A percentile compares a stretch with the other conserved stretches of the same genome.
phyloP scores from a whole-genome alignment of 1,140 invertebrate species.

The Sminthurides bifidus region DNA sequence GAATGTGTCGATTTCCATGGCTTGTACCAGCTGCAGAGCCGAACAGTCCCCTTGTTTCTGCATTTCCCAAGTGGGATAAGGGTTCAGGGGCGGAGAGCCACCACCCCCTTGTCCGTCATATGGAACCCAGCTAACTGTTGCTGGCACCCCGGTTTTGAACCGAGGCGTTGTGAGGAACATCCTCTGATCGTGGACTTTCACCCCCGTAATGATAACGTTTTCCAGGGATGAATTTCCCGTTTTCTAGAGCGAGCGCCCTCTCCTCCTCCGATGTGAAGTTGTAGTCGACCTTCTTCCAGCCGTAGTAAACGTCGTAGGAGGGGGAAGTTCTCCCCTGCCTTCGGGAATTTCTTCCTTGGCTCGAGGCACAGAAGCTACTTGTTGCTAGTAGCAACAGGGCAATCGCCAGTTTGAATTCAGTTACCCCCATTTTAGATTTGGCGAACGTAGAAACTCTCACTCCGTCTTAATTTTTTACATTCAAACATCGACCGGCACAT shows the following conservation, averaged over 20 bases:
- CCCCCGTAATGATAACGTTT: neutral
- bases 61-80: slow-evolving; percentile 68
- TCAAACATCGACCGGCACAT: no score
- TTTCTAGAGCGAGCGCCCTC: neutral
- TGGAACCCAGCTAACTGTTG: neutral
- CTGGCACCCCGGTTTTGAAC: neutral
- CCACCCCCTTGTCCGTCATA: neutral
- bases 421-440: no score
- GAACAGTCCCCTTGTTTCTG: slow-evolving; percentile 53
- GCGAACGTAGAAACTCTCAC: no score
- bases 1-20: slow-evolving; percentile 56
- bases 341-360: no score
- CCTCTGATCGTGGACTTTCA: neutral
- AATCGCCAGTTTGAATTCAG: no score
- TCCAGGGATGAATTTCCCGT: neutral
- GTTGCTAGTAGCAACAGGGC: no score
- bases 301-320: neutral
- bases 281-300: neutral
- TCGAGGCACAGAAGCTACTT: no score
- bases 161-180: neutral
- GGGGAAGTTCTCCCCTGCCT: no score
- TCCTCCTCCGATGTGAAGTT: neutral
- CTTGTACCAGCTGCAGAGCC: slow-evolving; percentile 61
- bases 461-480: no score
- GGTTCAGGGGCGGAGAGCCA: slow-evolving; percentile 35